Base-by-base conservation (phyloP, 2,888 invertebrate genomes). In the Plagodis dolabraria region DNA sequence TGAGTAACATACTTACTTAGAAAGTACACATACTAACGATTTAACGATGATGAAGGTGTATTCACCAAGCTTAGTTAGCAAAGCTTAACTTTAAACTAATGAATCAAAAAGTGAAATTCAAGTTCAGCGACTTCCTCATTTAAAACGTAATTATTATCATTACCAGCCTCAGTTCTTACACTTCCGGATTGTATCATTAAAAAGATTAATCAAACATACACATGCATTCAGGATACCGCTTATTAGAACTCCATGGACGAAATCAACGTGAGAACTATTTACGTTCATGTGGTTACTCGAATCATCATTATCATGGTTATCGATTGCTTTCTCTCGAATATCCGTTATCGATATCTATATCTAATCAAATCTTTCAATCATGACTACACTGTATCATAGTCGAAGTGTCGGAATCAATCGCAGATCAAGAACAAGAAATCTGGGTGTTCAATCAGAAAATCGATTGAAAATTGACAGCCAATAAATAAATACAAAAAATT, bases 261-360 rank as follows among this genome's bases (percentile, higher is more conserved):
- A 57, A 50, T 33, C 44, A 51, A 44, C 63, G 60, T 61, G 69
- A 63, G 58, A 60, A 64, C 64, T 66, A 66, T 22, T 22, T 22
- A 22, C 22, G 22, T 22, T 4, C 22, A 22, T 22, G 22, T 22
- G 22, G 22, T 4, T 67, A 72, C 64, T 60, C 54, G 67, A 51
- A 68, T 67, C 63, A 72, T 65, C 72, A 73, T 80, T 74, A 68
- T 67, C 63, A 72, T 65, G 72, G 72, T 80, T 74, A 81, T 79
- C 77, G 75, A 77, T 79, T 65, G 80, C 83, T 85, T 85, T 85
- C 84, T 72, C 85, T 59, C 64, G 63, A 62, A 66, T 69, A 71
- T 73, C 74, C 65, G 70, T 65, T 68, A 74, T 72, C 65, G 50
- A 59, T 59, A 71, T 71, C 71, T 70, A 59, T 59, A 71, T 71